A percentile compares a stretch with the other conserved stretches of the same genome.
phyloP scores from a whole-genome alignment of 2,113 vertebrate species.

The Alethe castanea region DNA sequence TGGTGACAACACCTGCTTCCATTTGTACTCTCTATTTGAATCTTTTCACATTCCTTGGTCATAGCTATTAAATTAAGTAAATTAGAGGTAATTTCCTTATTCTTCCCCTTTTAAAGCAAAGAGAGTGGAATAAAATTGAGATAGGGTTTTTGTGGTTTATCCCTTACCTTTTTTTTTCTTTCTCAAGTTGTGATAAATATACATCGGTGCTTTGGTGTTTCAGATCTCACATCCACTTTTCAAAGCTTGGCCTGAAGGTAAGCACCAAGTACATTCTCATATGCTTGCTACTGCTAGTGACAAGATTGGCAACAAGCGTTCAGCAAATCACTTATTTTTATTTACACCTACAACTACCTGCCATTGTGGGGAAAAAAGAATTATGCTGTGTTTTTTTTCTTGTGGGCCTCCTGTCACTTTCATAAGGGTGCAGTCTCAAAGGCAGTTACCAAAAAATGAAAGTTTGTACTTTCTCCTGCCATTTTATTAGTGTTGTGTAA shows the following conservation, averaged over 20 bases:
- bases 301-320: not conserved
- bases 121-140: not conserved
- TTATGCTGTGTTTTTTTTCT: not conserved
- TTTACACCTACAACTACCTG: not conserved
- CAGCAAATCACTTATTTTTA: not conserved
- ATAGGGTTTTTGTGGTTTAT: not conserved
- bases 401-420: rapidly evolving
- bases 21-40: not conserved
- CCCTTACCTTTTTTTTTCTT: not conserved
- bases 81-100: not conserved
- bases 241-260: not conserved
- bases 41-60: not conserved
- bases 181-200: not conserved
- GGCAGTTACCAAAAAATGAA: not conserved
- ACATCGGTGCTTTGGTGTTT: not conserved
- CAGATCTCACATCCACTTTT: not conserved
- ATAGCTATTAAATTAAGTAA: not conserved
- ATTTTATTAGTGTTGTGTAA: not conserved
- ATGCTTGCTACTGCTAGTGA: not conserved
- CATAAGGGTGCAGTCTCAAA: not conserved
- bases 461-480: not conserved
- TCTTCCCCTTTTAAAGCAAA: not conserved
- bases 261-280: not conserved
- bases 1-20: not conserved
- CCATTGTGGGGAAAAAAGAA: not conserved